A percentile compares a stretch with the other conserved stretches of the same genome.
These are phyloP conservation scores for Coregonus suidteri DNA, from an alignment of 2,797 vertebrate species.

Conservation along the genomic window DNA sequence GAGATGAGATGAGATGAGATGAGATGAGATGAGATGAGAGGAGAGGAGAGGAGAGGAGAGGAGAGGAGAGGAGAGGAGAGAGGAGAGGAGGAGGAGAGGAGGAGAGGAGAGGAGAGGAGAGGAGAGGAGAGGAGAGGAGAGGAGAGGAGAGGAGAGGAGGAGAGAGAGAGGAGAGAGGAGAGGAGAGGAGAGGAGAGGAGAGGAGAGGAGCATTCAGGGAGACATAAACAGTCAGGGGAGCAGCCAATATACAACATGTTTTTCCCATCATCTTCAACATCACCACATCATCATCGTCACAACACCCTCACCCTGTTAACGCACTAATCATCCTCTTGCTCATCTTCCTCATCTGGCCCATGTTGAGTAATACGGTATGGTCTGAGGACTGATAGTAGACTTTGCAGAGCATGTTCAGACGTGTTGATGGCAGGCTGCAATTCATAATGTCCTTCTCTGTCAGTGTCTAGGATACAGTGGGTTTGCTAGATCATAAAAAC, in stretches of 20 bases:
- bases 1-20: too few species aligned
- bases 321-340: background rate
- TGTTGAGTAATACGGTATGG: background rate
- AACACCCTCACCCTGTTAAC: conserved; percentile 3
- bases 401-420: background rate
- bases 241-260: background rate
- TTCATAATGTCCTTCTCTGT: too few species aligned
- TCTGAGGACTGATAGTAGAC: background rate
- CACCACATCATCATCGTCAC: conserved; percentile 6
- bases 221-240: too few species aligned
- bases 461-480: too few species aligned
- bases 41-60: too few species aligned
- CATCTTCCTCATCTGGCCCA: background rate
- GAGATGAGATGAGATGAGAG: background rate
- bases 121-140: background rate
- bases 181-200: too few species aligned
- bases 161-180: conserved; percentile 39
- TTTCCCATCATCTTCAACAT: conserved; percentile 32
- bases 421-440: conserved; percentile 1
- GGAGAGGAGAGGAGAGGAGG: too few species aligned
- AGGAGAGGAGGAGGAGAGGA: conserved; percentile 20
- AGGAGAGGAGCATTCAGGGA: too few species aligned
- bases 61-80: too few species aligned
- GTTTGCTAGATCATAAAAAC: too few species aligned
- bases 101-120: conserved; percentile 34